Evolutionary conservation across 2,113 vertebrate genomes (phyloP).

Genomic region (Potamarius usumacintae): DNA sequence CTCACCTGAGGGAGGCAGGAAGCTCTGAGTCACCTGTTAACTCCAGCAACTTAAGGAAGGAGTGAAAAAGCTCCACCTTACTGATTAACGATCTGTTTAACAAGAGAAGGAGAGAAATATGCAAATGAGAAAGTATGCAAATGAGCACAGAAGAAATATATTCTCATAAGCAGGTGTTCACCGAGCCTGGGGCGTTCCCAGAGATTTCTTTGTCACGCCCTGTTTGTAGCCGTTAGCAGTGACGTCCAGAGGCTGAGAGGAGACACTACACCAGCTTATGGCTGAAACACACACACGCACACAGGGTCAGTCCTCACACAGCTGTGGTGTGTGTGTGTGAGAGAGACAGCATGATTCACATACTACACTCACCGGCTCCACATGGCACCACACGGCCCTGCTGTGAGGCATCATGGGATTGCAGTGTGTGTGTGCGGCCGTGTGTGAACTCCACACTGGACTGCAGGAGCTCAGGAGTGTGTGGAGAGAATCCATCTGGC

Average conservation of each 20-base stretch:
- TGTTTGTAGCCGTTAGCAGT: slow-evolving; percentile 91
- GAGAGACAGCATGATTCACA: neutral
- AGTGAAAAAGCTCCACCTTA: slow-evolving; percentile 86
- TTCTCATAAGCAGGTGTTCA: slow-evolving; percentile 49
- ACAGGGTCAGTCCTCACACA: neutral
- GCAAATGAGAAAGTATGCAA: neutral
- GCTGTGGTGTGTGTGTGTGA: slow-evolving; percentile 1
- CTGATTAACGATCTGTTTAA: slow-evolving; percentile 83
- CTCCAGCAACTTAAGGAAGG: slow-evolving; percentile 80
- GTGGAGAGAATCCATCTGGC: slow-evolving; percentile 77
- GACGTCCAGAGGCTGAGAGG: slow-evolving; percentile 86
- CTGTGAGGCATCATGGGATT: slow-evolving; percentile 50
- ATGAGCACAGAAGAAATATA: neutral
- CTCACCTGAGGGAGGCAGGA: slow-evolving; percentile 85
- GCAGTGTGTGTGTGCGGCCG: slow-evolving; percentile 73
- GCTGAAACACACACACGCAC: slow-evolving; percentile 70
- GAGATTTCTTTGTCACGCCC: slow-evolving; percentile 84
- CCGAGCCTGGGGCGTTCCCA: slow-evolving; percentile 81
- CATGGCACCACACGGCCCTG: slow-evolving; percentile 81
- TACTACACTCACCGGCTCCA: slow-evolving; percentile 77
- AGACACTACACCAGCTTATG: slow-evolving; percentile 90
- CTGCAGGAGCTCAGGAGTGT: slow-evolving; percentile 74
- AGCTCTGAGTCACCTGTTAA: slow-evolving; percentile 71
- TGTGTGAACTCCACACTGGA: slow-evolving; percentile 82
- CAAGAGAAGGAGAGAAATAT: neutral